Evolutionary conservation across 2,888 invertebrate genomes (phyloP).

Genomic region (Pristionchus japonicus): DNA sequence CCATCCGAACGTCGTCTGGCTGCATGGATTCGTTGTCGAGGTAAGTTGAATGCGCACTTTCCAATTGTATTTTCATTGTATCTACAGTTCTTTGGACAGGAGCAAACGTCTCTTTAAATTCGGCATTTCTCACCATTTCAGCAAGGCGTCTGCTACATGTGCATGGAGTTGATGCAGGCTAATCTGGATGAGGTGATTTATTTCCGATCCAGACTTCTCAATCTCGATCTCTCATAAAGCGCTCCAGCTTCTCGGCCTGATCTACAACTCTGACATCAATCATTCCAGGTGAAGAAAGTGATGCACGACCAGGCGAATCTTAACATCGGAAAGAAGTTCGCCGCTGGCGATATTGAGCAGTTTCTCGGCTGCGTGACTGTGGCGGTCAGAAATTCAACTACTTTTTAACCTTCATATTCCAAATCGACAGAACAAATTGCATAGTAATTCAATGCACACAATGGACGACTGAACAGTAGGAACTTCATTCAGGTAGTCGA

Average conservation of each 20-base stretch:
- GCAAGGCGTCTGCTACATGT: neutral
- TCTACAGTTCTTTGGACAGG: neutral
- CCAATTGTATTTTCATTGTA: neutral
- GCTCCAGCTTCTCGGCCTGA: too few relatives aligned
- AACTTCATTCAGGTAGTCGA: neutral
- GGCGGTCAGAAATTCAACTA: neutral
- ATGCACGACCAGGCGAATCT: neutral
- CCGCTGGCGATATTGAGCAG: neutral
- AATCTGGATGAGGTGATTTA: neutral
- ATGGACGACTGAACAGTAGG: too few relatives aligned
- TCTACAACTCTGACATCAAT: neutral
- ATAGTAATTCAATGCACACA: too few relatives aligned
- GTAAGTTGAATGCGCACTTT: too few relatives aligned
- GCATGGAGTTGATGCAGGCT: conserved; percentile 22
- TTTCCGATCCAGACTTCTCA: too few relatives aligned
- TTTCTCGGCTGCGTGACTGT: neutral
- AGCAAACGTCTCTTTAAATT: neutral
- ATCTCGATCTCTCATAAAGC: too few relatives aligned
- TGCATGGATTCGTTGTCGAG: conserved; percentile 6
- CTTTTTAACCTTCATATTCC: too few relatives aligned
- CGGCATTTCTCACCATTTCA: neutral
- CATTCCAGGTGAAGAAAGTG: conserved; percentile 10
- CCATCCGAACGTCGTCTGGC: neutral
- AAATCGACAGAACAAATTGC: too few relatives aligned
- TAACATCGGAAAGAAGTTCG: neutral